Percentiles rank a stretch among this genome's conserved stretches.
phyloP scores from a whole-genome alignment of 1,140 invertebrate species.

The Drosophila truncata region DNA sequence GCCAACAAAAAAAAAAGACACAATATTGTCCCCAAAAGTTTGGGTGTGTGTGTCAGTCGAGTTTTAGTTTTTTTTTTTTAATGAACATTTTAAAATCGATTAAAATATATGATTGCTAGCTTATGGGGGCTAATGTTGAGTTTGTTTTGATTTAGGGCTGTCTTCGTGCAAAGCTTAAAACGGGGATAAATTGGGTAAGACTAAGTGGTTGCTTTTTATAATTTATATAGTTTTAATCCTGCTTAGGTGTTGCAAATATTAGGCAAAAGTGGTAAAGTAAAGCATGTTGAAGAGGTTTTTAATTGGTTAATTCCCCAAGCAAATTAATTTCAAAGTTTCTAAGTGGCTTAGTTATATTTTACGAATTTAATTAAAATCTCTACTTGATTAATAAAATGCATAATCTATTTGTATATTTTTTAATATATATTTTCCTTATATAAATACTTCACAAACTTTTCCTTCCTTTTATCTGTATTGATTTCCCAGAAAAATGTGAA shows the following conservation, averaged over 20 bases:
- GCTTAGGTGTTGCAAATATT: not conserved
- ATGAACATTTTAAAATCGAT: constrained; percentile 80
- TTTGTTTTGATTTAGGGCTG: constrained; percentile 40
- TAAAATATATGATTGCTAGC: constrained; percentile 73
- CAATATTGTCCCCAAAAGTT: constrained; percentile 20
- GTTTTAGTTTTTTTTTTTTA: constrained; percentile 44
- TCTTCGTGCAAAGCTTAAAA: not conserved
- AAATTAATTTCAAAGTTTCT: not conserved
- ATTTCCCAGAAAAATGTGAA: not conserved
- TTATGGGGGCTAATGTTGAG: constrained; percentile 54
- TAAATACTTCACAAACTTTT: not conserved
- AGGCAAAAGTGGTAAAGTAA: too few species aligned
- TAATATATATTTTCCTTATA: not conserved
- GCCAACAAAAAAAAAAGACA: constrained; percentile 39
- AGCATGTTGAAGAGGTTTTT: not conserved
- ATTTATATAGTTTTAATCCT: constrained; percentile 9
- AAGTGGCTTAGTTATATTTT: not conserved
- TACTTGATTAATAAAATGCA: not conserved
- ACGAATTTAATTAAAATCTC: not conserved
- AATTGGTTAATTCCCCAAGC: not conserved
- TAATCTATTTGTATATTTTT: not conserved
- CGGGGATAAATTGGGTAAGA: constrained; percentile 20
- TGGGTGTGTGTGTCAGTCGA: constrained; percentile 8
- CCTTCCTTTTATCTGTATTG: not conserved
- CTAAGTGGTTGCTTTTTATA: constrained; percentile 4